Conservation (phyloP, 2,797 vertebrate species). For the Cyclopterus lumpus region DNA sequence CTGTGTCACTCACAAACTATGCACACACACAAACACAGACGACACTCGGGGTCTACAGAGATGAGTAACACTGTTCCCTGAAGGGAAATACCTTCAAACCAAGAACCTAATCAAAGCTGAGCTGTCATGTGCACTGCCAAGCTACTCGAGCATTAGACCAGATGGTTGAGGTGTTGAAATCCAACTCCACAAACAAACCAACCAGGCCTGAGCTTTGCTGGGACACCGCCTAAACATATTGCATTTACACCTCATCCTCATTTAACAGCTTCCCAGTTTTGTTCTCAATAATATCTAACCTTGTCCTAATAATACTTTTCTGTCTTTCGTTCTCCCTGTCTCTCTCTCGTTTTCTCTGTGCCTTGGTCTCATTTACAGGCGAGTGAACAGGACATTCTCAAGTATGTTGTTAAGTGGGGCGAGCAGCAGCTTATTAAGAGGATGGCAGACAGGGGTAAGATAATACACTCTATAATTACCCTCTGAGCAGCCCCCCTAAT, state of each 20-base stretch:
- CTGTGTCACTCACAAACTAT: not conserved
- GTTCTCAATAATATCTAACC: conserved; percentile 45
- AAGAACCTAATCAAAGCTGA: conserved; percentile 61
- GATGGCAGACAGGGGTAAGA: conserved; percentile 98
- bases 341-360: conserved; percentile 35
- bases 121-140: conserved; percentile 52
- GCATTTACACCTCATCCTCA: conserved; percentile 38
- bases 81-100: conserved; percentile 49
- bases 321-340: conserved; percentile 27
- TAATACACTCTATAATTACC: conserved; percentile 80
- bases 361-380: conserved; percentile 85
- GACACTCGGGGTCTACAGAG: conserved; percentile 26
- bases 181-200: conserved; percentile 52
- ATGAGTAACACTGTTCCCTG: conserved; percentile 38
- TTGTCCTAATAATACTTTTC: conserved; percentile 57
- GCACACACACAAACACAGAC: not conserved
- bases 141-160: conserved; percentile 52
- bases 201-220: conserved; percentile 16
- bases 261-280: conserved; percentile 47
- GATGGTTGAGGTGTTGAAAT: conserved; percentile 64
- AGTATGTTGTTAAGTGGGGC: conserved; percentile 99
- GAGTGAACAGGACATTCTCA: conserved; percentile 99
- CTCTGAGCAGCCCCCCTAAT: conserved; percentile 73
- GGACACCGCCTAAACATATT: conserved; percentile 39
- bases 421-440: conserved; percentile 99